Evolutionary conservation across 1,140 invertebrate species (phyloP), one percentile per base, ranked within the genome.

Genomic region (Battus philenor): DNA sequence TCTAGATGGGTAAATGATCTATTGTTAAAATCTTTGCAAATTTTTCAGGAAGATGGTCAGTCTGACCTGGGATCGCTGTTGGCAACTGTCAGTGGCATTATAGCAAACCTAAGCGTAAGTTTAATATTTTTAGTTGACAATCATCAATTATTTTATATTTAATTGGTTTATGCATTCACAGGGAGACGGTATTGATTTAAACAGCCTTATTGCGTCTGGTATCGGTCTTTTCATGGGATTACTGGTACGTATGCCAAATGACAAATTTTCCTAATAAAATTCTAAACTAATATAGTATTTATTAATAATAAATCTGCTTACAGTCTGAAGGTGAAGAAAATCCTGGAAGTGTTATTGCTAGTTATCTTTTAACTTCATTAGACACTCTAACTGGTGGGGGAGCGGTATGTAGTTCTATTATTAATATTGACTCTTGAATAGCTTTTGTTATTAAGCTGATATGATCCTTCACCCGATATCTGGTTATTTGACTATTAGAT

Each of bases 141-240:
- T 11, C 12, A 31, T 33, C 16, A 32, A 49, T 7, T 10, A 6
- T 33, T 29, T 20, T 49, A n/a, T 13, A 2, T 33, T 17, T 7
- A 12, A 15, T 26, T 20, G 17, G 18, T 0, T 12, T 34, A 30
- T 34, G n/a, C 9, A n/a, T 30, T 83, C 79, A 48, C 41, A 82
- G 81, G 81, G 81, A n/a, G 81, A 82, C 38, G 78, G 78, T 15
- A 58, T 85, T 24, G 81, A 85, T 48, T 20, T 85, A 4, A 85
- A 85, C 15, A 52, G 54, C 17, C 44, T 85, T 0, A 79, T 85
- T 32, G 75, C 73, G 12, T 79, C 81, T 32, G 78, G 59, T n/a
- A 47, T 85, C 13, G 81, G 81, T 15, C 48, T 85, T 4, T 85
- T 85, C 18, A 75, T 73, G 16, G 81, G 81, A 12, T 60, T 85